phyloP scores from a whole-genome alignment of 2,797 vertebrate species.

The Threskiornis aethiopicus region DNA sequence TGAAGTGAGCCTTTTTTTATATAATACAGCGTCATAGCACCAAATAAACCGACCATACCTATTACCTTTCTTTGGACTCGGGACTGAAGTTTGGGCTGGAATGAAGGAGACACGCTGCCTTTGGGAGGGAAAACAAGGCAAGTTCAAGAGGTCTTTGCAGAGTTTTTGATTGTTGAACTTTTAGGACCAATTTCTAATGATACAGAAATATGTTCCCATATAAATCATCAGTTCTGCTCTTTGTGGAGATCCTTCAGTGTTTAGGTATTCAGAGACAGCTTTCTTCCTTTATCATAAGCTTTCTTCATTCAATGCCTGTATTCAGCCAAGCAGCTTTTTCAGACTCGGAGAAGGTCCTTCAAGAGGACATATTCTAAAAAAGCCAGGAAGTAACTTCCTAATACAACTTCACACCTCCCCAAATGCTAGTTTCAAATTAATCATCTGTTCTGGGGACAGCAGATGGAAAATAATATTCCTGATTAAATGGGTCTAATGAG shows the following conservation, averaged over 20 bases:
- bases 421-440: constrained; percentile 26
- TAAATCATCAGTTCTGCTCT: not conserved
- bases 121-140: not conserved
- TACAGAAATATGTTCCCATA: not conserved
- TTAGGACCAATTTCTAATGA: not conserved
- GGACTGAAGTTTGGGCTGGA: not conserved
- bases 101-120: not conserved
- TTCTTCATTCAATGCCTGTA: not conserved
- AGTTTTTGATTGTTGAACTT: not conserved
- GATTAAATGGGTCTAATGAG: constrained; percentile 16
- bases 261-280: not conserved
- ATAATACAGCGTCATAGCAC: not conserved
- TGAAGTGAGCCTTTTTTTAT: not conserved
- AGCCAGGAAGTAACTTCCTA: not conserved
- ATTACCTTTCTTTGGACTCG: not conserved
- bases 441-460: constrained; percentile 27
- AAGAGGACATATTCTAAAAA: not conserved
- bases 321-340: not conserved
- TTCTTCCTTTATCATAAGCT: not conserved
- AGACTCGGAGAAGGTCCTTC: not conserved
- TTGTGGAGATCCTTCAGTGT: not conserved
- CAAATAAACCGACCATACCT: not conserved
- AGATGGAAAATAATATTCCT: constrained; percentile 28
- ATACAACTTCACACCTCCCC: constrained; percentile 12
- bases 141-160: not conserved